Conservation (phyloP, 2,797 vertebrate genomes). For the Scomberomorus guttatus region DNA sequence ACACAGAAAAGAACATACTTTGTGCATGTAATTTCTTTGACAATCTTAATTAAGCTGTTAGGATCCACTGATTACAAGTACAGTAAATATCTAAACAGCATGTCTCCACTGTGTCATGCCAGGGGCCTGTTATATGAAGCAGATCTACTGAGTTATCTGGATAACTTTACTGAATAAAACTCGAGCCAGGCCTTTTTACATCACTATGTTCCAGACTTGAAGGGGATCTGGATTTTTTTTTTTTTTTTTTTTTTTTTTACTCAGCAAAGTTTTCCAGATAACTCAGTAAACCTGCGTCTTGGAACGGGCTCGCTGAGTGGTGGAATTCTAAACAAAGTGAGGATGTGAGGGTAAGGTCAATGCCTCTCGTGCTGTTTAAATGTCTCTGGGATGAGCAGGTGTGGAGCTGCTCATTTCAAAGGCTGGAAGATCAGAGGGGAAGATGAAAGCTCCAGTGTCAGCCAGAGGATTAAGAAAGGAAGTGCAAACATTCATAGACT, state of each 20-base stretch:
- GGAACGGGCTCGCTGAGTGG: slow-evolving; percentile 8
- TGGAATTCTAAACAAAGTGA: slow-evolving; percentile 78
- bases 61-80: not conserved
- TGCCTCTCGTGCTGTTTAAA: slow-evolving; percentile 47
- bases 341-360: slow-evolving; percentile 60
- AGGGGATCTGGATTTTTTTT: not conserved
- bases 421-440: slow-evolving; percentile 69
- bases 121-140: not conserved
- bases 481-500: slow-evolving; percentile 64
- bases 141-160: not conserved
- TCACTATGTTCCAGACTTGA: not conserved
- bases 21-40: not conserved
- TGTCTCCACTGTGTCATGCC: not conserved
- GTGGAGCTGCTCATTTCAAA: slow-evolving; percentile 77
- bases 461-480: slow-evolving; percentile 70
- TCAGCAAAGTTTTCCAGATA: slow-evolving; percentile 11
- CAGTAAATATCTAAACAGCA: not conserved
- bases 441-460: slow-evolving; percentile 74
- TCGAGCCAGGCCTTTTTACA: not conserved
- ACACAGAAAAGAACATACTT: not conserved
- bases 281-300: slow-evolving; percentile 15
- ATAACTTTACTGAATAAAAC: not conserved
- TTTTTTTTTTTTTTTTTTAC: not conserved
- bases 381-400: slow-evolving; percentile 76
- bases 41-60: not conserved